phyloP scores from a whole-genome alignment of 2,797 vertebrate species.

The Tragopan temminckii region DNA sequence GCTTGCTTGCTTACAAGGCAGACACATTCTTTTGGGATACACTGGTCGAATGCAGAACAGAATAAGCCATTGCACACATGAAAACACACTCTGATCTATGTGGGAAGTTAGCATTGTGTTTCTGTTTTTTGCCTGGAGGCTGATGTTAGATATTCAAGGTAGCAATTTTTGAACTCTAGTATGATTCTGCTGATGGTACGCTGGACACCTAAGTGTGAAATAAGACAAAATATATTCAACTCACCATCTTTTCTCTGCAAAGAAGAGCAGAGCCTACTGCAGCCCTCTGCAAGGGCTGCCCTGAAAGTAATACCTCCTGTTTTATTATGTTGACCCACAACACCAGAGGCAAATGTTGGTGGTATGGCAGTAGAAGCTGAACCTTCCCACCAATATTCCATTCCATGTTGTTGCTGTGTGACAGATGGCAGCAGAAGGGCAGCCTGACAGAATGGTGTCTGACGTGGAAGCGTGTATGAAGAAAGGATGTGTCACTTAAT shows the following conservation, averaged over 20 bases:
- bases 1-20: not conserved
- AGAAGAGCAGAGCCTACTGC: not conserved
- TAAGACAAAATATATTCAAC: not conserved
- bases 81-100: not conserved
- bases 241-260: not conserved
- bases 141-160: not conserved
- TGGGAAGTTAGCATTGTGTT: fast-evolving
- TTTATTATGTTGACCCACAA: too few species aligned
- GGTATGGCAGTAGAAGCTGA: too few species aligned
- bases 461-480: too few species aligned
- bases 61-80: not conserved
- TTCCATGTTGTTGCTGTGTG: too few species aligned
- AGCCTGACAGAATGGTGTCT: too few species aligned
- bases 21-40: not conserved
- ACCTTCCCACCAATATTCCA: too few species aligned
- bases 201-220: not conserved
- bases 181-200: not conserved
- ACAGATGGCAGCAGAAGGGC: too few species aligned
- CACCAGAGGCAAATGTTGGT: too few species aligned
- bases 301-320: too few species aligned
- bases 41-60: not conserved
- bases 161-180: not conserved
- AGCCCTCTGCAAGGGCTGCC: not conserved
- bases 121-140: not conserved
- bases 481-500: too few species aligned